A percentile compares a stretch with the other conserved stretches of the same genome.
Conservation (phyloP, 2,888 invertebrate species). For the Neoascia interrupta region DNA sequence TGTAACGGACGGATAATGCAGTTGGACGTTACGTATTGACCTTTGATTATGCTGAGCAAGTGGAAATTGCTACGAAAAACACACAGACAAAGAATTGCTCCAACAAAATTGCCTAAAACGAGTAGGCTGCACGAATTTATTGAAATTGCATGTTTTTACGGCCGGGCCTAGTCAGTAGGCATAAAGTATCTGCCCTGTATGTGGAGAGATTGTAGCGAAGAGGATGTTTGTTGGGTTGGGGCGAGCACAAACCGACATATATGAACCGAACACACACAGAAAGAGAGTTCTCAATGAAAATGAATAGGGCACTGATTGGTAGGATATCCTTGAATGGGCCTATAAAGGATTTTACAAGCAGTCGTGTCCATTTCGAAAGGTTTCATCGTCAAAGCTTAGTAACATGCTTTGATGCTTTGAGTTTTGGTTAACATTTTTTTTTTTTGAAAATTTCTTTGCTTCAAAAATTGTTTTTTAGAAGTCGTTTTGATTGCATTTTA, state of each 20-base stretch:
- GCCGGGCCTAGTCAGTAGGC: not conserved
- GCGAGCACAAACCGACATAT: no score
- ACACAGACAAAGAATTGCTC: slow-evolving; percentile 4
- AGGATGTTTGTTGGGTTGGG: not conserved
- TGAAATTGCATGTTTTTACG: slow-evolving; percentile 19
- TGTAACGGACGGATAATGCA: slow-evolving; percentile 4
- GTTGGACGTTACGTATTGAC: slow-evolving; percentile 26
- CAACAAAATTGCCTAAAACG: slow-evolving; percentile 17
- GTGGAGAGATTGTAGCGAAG: no score
- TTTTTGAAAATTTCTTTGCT: no score
- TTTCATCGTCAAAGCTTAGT: not conserved
- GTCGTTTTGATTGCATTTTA: no score
- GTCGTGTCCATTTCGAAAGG: not conserved
- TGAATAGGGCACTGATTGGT: slow-evolving; percentile 24
- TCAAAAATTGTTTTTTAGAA: no score
- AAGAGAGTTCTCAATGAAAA: no score
- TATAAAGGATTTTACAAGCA: not conserved
- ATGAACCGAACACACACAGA: no score
- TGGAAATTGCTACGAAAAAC: not conserved
- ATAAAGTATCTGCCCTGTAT: no score
- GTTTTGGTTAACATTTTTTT: no score
- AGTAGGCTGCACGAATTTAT: slow-evolving; percentile 12
- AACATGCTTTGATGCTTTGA: no score
- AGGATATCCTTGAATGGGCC: slow-evolving; percentile 3
- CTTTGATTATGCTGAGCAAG: slow-evolving; percentile 35